A percentile compares a stretch with the other conserved stretches of the same genome.
These are phyloP conservation scores for Mystacides longicornis DNA, from an alignment of 2,888 invertebrate genomes.

Conservation along the genomic window DNA sequence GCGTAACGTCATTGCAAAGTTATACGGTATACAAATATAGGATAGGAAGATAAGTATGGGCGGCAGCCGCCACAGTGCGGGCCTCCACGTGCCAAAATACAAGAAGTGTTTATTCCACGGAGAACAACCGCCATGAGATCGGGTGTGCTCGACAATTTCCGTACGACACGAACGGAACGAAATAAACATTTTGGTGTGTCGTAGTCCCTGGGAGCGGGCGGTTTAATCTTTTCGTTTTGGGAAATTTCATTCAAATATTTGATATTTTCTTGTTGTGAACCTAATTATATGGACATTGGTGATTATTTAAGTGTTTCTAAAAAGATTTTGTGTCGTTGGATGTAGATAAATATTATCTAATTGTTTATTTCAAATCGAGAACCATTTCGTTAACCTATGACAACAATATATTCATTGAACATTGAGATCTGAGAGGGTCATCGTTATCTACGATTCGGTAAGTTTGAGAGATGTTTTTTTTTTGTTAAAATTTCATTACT, in stretches of 20 bases:
- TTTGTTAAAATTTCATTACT: too few relatives aligned
- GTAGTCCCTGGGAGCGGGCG: slow-evolving; percentile 17
- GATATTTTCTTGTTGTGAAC: background rate
- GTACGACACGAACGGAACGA: slow-evolving; percentile 26
- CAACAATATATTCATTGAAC: slow-evolving; percentile 21
- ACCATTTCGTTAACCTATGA: slow-evolving; percentile 19
- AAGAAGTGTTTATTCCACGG: slow-evolving; percentile 27
- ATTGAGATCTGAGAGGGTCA: slow-evolving; percentile 6
- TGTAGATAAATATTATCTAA: background rate
- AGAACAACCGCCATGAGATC: slow-evolving; percentile 28
- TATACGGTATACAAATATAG: background rate
- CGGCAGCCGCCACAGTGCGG: slow-evolving; percentile 13
- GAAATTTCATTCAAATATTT: background rate
- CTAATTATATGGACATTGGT: too few relatives aligned
- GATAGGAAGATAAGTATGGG: too few relatives aligned
- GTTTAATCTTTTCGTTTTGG: slow-evolving; percentile 18
- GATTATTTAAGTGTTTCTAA: too few relatives aligned
- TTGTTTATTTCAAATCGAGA: too few relatives aligned
- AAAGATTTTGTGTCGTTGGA: background rate
- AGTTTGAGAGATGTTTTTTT: slow-evolving; percentile 11
- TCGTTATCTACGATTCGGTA: background rate
- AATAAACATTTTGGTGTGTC: slow-evolving; percentile 28
- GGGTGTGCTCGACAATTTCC: slow-evolving; percentile 28
- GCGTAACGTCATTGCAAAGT: background rate
- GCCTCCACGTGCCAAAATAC: slow-evolving; percentile 25